Evolutionary conservation across 2,113 vertebrate species (phyloP).

Genomic region (Chionis minor): DNA sequence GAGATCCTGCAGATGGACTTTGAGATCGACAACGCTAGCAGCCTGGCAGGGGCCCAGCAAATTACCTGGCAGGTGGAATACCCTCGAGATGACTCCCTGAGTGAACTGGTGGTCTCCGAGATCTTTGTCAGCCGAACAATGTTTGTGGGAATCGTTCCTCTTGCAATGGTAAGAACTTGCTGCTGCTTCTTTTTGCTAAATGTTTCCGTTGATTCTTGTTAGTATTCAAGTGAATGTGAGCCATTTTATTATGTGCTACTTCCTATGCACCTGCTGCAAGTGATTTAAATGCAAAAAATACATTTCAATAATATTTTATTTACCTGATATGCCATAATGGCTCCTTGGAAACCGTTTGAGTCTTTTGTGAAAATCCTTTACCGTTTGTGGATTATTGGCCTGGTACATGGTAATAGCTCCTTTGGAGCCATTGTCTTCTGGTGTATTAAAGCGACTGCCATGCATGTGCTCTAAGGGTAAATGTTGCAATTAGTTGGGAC

Average conservation of each 20-base stretch:
- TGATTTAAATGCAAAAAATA: conserved; percentile 40
- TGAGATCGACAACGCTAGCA: conserved; percentile 86
- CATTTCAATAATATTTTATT: conserved; percentile 51
- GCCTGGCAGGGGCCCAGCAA: conserved; percentile 84
- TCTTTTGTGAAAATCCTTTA: not conserved
- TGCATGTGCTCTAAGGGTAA: not conserved
- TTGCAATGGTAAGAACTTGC: conserved; percentile 83
- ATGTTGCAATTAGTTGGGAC: not conserved
- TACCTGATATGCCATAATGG: not conserved
- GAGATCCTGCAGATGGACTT: conserved; percentile 95
- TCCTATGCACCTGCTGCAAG: conserved; percentile 22
- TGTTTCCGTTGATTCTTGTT: not conserved
- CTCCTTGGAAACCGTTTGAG: conserved; percentile 39
- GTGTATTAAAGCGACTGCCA: not conserved
- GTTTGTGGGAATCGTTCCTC: conserved; percentile 88
- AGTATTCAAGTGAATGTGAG: not conserved
- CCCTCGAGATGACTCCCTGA: conserved; percentile 69
- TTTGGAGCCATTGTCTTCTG: not conserved
- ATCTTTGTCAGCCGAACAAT: conserved; percentile 86
- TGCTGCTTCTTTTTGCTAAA: not conserved
- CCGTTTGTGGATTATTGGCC: conserved; percentile 30
- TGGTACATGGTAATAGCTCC: not conserved
- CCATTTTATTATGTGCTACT: not conserved
- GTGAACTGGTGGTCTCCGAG: conserved; percentile 81
- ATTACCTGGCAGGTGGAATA: conserved; percentile 93